Evolutionary conservation across 2,113 vertebrate species (phyloP), one percentile per base, ranked within the genome.

Genomic region (Hemibagrus wyckioides): DNA sequence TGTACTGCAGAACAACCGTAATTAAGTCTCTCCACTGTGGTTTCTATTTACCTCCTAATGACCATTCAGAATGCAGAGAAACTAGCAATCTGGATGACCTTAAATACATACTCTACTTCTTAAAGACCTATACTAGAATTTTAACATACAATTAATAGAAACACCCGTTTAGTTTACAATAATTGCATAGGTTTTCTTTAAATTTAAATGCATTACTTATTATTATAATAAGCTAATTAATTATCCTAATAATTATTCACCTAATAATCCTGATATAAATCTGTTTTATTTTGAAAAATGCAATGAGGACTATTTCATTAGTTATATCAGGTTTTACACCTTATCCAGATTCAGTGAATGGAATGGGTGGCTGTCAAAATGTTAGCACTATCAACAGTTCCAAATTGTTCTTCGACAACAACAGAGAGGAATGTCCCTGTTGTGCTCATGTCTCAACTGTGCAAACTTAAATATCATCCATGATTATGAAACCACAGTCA

Each of bases 401-500:
- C 15, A 8, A 50, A 48, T 36, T 83, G n/a, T 39, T 87, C 33
- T 56, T 39, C 21, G 4, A 25, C 23, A 56, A 59, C 57, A 48
- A 81, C 21, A 61, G 6, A 59, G 7, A 44, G 17, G 19, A 73
- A 73, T 73, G n/a, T 36, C 65, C 15, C 30, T 41, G 69, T 25
- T 73, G n/a, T n/a, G 39, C 56, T 57, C n/a, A 39, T 73, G 30
- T 63, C 14, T 71, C 57, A 84, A 11, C 76, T 25, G 28, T 28
- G 25, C 59, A 57, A 71, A 83, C 15, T 79, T 81, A 33, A 39
- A 50, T 52, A 83, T 75, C 41, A 75, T 39, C 54, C 33, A 48
- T 48, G 33, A n/a, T 89, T 82, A 33, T 84, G 17, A 89, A 87
- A 82, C 23, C 48, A 85, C 21, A 52, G 41, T 56, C 50, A 61